Evolutionary conservation across 1,140 invertebrate genomes (phyloP), one percentile per base, ranked within the genome.

Genomic region (Laodelphax striatellus): DNA sequence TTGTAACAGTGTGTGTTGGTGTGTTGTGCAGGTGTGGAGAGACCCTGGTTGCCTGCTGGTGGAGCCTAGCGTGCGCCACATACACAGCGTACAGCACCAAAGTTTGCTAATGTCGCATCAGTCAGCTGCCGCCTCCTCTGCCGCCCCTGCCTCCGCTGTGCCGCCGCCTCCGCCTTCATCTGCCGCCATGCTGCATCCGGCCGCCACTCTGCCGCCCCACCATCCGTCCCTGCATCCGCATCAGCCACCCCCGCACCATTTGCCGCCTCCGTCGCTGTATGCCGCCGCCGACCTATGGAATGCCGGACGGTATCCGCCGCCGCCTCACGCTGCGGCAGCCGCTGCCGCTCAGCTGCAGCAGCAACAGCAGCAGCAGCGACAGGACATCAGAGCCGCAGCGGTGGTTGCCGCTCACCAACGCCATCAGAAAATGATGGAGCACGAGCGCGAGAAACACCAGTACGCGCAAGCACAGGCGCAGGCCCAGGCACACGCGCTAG

Each of bases 21-120:
- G 2, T 43, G 16, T 43, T 8, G 2, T 17, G 55, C 17, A 44
- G 31, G 63, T 62, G 42, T 79, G 76, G 76, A 70, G 76, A 58
- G 76, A 78, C 68, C 77, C 76, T 60, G 41, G 54, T n/a, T 70
- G 68, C 63, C 64, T 77, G 63, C 67, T 76, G 65, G 69, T 72
- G 65, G 70, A 76, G 65, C 72, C 71, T 57, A 69, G 72, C 64
- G 74, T 80, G 31, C 72, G 77, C 62, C 77, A 80, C 71, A 73
- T 80, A 50, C 73, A 78, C 62, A 76, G 75, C 61, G 72, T 78
- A 60, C 77, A 78, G 68, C 77, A 79, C 66, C 71, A 72, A 68
- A 65, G 72, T 57, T 73, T 77, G 68, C 74, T 78, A 65, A 78
- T 79, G 75, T 76, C 77, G 66, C 77, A 78, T 69, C 70, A 70